Evolutionary conservation across 2,797 vertebrate species (phyloP), one percentile per base, ranked within the genome.

Genomic region (Brachyalestes nurse): DNA sequence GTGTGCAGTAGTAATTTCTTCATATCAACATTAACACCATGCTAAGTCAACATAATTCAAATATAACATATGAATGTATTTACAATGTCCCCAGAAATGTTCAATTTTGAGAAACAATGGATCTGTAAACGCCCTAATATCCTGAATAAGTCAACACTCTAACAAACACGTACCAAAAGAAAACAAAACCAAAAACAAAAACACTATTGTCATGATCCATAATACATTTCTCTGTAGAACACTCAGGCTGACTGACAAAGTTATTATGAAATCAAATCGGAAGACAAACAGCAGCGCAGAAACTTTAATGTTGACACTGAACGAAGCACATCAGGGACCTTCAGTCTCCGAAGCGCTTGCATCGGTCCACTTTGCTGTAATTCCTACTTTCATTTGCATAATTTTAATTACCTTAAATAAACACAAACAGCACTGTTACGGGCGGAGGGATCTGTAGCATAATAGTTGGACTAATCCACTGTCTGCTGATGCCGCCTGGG

Each of bases 341-440:
- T 51, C 47, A 75, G 67, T 72, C 55, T 78, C 64, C 42, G 49
- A 81, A 85, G 61, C 58, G 64, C 79, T 61, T 55, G 40, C 64
- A 77, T 49, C 58, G 79, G 58, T 67, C 58, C 69, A 72, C 64
- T 79, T 47, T 45, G 42, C 28, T 74, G 75, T 81, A 75, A 85
- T 84, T 86, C 21, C 72, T 79, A 60, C n/a, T 45, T 1, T 62
- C 5, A 85, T 88, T 87, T 87, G 80, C 85, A 88, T 86, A 86
- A 86, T 85, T 85, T 75, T 83, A 86, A 88, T 88, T 87, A 86
- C 79, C 45, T 73, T 71, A 80, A 85, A 84, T 82, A 84, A 87
- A 85, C 70, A 85, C 78, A 86, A 83, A 86, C 78, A 85, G 74
- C 82, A 82, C 75, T 73, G 60, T 74, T 84, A 75, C 58, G 74